Evolutionary conservation across 2,888 invertebrate species (phyloP), one percentile per base, ranked within the genome.

Genomic region (Toxonevra muliebris): DNA sequence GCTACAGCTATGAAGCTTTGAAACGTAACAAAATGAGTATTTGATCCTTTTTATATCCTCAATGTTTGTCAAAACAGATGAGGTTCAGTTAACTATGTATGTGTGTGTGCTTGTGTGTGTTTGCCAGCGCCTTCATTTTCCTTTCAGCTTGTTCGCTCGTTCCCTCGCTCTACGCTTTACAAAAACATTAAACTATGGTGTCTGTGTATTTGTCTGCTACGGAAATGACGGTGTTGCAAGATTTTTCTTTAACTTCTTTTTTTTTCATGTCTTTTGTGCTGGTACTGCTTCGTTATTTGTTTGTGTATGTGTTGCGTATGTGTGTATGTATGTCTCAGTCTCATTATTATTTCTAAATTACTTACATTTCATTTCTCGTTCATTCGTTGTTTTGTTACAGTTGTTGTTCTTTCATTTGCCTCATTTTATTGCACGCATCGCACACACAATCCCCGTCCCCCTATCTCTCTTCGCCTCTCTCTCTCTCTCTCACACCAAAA

Each of bases 41-140:
- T 75, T 76, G 76, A 76, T 76, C 74, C 75, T 65, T 76, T 76
- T 76, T 75, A 75, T 78, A 79, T 73, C 75, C 74, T 69, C 70
- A 74, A 71, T 76, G 74, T 73, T 73, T 72, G 72, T 71, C 75
- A 75, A 75, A 74, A 76, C 75, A 76, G 75, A 75, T 76, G 75
- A 76, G 75, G 72, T 72, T 65, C 65, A 65, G 52, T 59, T 65
- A 58, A 41, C 53, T 64, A 30, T 30, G 30, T 30, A 30, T 30
- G 20, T 11, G 45, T 40, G 12, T 60, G 8, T 60, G 45, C 19
- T 2, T 7, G 45, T 45, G 19, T 45, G 45, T 53, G 10, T 42
- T 48, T 48, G 48, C n/a, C 8, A 10, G 48, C 48, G 10, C 13
- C 48, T 48, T 4, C 10, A 48, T 8, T 4, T 30, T 30, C 30